These are phyloP conservation scores for Acanthaster planci DNA, from an alignment of 35 echinoderm and acorn worm species.

Conservation along the genomic window DNA sequence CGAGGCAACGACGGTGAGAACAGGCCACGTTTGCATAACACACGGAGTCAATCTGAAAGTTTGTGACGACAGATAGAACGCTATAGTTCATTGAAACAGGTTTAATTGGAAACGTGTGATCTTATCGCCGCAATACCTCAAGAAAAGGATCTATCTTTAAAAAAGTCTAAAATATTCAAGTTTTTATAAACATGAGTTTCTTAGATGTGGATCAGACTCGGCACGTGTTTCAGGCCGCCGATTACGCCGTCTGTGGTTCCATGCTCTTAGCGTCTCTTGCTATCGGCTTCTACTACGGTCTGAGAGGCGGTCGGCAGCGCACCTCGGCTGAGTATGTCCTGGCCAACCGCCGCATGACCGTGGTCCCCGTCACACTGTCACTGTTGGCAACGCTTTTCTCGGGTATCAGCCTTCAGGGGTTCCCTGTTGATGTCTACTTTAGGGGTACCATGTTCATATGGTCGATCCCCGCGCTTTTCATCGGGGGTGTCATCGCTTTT, in stretches of 20 bases:
- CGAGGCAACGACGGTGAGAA: too few relatives aligned
- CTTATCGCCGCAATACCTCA: too few relatives aligned
- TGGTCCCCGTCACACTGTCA: background rate
- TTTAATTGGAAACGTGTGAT: too few relatives aligned
- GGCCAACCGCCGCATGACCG: background rate
- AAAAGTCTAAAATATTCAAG: too few relatives aligned
- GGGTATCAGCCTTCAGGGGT: background rate
- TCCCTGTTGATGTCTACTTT: constrained; percentile 2
- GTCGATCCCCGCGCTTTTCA: background rate
- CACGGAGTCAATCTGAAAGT: too few relatives aligned
- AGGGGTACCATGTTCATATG: background rate
- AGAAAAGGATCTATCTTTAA: too few relatives aligned
- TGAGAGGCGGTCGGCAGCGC: constrained; percentile 7
- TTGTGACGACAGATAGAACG: too few relatives aligned
- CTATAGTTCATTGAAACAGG: too few relatives aligned
- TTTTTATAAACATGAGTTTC: too few relatives aligned
- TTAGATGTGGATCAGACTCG: too few relatives aligned
- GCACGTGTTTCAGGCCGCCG: background rate
- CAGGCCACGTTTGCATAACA: too few relatives aligned
- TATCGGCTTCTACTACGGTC: constrained; percentile 21
- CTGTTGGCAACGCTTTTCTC: background rate
- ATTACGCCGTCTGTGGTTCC: background rate
- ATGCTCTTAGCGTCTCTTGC: background rate
- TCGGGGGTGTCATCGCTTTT: background rate
- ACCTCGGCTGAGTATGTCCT: constrained; percentile 19